A percentile compares a stretch with the other conserved stretches of the same genome.
These are phyloP conservation scores for Chymomyza costata DNA, from an alignment of 1,140 invertebrate species.

Conservation along the genomic window DNA sequence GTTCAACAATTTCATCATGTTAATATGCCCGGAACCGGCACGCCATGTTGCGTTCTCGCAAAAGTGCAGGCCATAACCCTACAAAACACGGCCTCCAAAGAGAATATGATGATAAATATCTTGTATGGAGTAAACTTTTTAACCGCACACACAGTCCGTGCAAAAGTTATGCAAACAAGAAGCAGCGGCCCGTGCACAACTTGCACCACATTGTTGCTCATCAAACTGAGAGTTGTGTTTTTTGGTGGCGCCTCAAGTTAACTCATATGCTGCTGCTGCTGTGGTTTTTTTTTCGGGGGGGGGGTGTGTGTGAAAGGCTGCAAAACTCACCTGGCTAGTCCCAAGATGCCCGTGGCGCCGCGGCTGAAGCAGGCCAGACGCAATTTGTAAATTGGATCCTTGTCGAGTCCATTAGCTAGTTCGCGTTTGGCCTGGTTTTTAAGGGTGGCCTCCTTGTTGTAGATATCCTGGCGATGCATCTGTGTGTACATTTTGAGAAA, in stretches of 20 bases:
- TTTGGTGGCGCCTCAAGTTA: constrained; percentile 10
- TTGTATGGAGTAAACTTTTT: too few species aligned
- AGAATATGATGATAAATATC: too few species aligned
- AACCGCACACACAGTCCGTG: background rate
- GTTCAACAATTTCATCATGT: constrained; percentile 63
- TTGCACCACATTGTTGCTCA: background rate
- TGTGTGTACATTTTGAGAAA: too few species aligned
- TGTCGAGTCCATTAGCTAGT: constrained; percentile 77
- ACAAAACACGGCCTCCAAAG: too few species aligned
- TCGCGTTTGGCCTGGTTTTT: constrained; percentile 83
- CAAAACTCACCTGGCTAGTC: constrained; percentile 83
- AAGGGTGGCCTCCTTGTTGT: constrained; percentile 87
- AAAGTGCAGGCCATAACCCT: constrained; percentile 20
- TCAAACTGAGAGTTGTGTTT: constrained; percentile 4
- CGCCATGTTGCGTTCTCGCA: constrained; percentile 22
- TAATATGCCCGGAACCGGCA: constrained; percentile 25
- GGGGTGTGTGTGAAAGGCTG: constrained; percentile 6
- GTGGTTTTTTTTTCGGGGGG: background rate
- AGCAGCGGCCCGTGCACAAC: too few species aligned
- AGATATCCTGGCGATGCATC: constrained; percentile 84
- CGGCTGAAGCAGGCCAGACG: constrained; percentile 88
- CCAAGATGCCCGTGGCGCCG: constrained; percentile 92
- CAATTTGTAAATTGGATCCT: constrained; percentile 90
- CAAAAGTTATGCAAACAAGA: constrained; percentile 7
- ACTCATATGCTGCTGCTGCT: background rate